Percentiles rank a stretch among this genome's conserved stretches.
Evolutionary conservation across 2,888 invertebrate genomes (phyloP).

Genomic region (Eilema caniola): DNA sequence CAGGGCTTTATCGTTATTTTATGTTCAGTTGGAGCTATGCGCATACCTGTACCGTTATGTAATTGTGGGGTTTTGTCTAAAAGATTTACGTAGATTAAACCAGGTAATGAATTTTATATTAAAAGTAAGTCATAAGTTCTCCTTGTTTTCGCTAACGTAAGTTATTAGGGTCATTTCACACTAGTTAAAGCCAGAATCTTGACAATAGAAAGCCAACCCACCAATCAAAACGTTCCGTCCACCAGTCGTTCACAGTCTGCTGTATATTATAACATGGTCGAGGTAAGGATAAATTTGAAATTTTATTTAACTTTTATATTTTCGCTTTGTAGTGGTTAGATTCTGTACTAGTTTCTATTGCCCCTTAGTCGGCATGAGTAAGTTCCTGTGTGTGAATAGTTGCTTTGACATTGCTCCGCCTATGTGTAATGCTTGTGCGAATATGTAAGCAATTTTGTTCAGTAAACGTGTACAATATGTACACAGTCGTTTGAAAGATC

Average conservation of each 20-base stretch:
- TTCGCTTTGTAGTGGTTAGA: too few species aligned
- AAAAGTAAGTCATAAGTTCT: neutral
- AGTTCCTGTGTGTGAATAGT: neutral
- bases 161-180: neutral
- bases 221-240: too few species aligned
- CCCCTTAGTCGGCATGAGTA: neutral
- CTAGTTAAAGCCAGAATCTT: too few species aligned
- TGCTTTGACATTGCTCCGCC: neutral
- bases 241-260: too few species aligned
- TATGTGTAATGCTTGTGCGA: neutral
- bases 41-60: neutral
- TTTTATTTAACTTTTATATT: too few species aligned
- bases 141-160: neutral
- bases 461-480: neutral
- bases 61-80: neutral
- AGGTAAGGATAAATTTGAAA: too few species aligned
- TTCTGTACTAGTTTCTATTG: too few species aligned
- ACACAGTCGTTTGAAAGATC: neutral
- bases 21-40: neutral
- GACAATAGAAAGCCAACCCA: too few species aligned
- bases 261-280: too few species aligned
- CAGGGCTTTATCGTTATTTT: neutral
- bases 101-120: neutral
- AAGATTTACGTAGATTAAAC: neutral
- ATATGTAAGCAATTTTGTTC: slow-evolving; percentile 4